Evolutionary conservation across 2,888 invertebrate species (phyloP).

Genomic region (Philonicus albiceps): DNA sequence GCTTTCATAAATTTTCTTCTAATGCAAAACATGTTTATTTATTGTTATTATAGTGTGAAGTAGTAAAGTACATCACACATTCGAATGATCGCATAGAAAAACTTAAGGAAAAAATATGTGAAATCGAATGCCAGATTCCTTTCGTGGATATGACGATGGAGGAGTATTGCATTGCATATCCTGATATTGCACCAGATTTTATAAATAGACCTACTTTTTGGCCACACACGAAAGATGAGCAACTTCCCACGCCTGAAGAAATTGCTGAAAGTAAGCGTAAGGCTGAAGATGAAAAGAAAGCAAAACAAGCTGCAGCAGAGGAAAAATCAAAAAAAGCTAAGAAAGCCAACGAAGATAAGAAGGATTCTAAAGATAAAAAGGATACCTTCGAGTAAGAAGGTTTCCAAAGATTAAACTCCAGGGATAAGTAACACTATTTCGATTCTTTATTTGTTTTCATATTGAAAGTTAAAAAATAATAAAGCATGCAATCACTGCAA

Average conservation of each 20-base stretch:
- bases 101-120: constrained; percentile 69
- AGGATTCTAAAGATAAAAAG: neutral
- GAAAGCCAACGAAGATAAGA: too few species aligned
- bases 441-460: neutral
- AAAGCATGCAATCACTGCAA: neutral
- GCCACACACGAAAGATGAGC: constrained; percentile 79
- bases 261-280: neutral
- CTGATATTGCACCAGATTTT: constrained; percentile 74
- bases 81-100: constrained; percentile 58
- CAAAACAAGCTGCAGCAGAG: neutral
- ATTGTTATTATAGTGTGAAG: constrained; percentile 44
- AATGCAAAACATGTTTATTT: too few species aligned
- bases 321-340: neutral
- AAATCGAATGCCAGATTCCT: constrained; percentile 72
- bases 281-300: neutral
- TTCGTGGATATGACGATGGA: constrained; percentile 88
- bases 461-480: neutral
- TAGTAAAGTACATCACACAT: constrained; percentile 49
- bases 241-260: constrained; percentile 57
- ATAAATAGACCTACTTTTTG: constrained; percentile 81
- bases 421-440: neutral
- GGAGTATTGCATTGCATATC: constrained; percentile 77
- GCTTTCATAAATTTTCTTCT: neutral
- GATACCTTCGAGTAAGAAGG: too few species aligned
- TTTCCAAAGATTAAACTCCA: neutral